Base-by-base conservation (phyloP, 2,797 vertebrate species). In the Alosa sapidissima region DNA sequence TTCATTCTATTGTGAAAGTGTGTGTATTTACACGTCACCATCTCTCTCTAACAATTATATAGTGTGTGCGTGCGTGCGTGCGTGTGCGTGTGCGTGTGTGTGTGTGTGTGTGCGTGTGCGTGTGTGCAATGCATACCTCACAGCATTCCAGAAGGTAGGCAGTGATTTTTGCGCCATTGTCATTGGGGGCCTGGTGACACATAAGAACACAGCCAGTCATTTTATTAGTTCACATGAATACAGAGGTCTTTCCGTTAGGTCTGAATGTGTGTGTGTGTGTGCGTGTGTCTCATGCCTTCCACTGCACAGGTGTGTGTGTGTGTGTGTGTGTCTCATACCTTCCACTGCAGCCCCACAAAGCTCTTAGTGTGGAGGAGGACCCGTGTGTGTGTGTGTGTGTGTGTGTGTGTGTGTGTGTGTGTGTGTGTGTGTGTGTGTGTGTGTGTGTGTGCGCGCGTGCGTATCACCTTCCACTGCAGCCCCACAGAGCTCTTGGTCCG, bases 91-190 rank as follows among this genome's bases (percentile, higher is more conserved):
- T 72, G 11, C 72, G 65, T 72, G 65, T 41, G 62, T 68, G 62
- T 68, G 62, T 68, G 62, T 28, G 62, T 33, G 28, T 13, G 1
- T 68, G 7, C 13, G 0, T 28, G 1, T 68, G 11, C 11, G 52
- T 16, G 52, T 55, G 52, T 55, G 52, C 11, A 9, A 3, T 58
- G 55, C 55, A 47, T 92, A 96, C 96, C 94, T 96, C 95, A 91
- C 96, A 94, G 93, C 94, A 96, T 91, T 96, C 95, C 89, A 96
- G 92, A 90, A 95, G 92, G 88, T 95, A 96, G 88, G 90, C 94
- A 21, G 91, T 95, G 91, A 96, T 94, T 93, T 95, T 95, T 85
- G 95, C 95, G 85, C 96, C 95, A 72, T 96, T 96, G 90, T 96
- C 94, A 90, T 93, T 94, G 85, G 95, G 93, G n/a, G 93, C 91